Evolutionary conservation across 2,797 vertebrate genomes (phyloP).

Genomic region (Gobio occitaniae): DNA sequence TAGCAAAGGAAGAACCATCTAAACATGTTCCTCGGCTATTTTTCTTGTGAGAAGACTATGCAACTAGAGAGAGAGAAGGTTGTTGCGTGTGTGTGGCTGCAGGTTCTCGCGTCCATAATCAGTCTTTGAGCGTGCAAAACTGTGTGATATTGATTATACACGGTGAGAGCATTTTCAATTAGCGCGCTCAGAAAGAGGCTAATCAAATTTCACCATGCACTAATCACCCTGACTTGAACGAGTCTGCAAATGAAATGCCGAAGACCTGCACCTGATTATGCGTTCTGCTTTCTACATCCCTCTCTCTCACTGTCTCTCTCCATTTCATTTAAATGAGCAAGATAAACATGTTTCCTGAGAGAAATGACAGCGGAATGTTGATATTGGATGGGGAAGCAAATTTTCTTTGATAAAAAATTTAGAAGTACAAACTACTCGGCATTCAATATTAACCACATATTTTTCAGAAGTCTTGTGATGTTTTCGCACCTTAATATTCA

Average conservation of each 20-base stretch:
- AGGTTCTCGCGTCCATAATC: constrained; percentile 43
- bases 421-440: constrained; percentile 25
- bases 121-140: constrained; percentile 30
- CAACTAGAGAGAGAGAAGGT: not conserved
- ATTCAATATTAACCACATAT: constrained; percentile 38
- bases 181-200: constrained; percentile 52
- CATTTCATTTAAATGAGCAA: constrained; percentile 10
- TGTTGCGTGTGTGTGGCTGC: constrained; percentile 7
- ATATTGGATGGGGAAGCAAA: constrained; percentile 30
- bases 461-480: constrained; percentile 14
- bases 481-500: constrained; percentile 31
- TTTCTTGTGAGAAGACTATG: not conserved
- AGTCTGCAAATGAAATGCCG: constrained; percentile 9
- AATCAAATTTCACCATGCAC: constrained; percentile 56
- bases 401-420: constrained; percentile 39
- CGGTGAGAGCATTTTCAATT: constrained; percentile 58
- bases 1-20: constrained; percentile 8
- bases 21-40: not conserved
- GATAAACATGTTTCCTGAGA: constrained; percentile 36
- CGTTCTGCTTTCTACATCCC: not conserved
- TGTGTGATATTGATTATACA: constrained; percentile 58
- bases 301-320: constrained; percentile 3
- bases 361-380: constrained; percentile 31
- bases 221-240: constrained; percentile 52
- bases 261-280: constrained; percentile 21